phyloP scores from a whole-genome alignment of 2,888 invertebrate species.

The Idaea aversata region DNA sequence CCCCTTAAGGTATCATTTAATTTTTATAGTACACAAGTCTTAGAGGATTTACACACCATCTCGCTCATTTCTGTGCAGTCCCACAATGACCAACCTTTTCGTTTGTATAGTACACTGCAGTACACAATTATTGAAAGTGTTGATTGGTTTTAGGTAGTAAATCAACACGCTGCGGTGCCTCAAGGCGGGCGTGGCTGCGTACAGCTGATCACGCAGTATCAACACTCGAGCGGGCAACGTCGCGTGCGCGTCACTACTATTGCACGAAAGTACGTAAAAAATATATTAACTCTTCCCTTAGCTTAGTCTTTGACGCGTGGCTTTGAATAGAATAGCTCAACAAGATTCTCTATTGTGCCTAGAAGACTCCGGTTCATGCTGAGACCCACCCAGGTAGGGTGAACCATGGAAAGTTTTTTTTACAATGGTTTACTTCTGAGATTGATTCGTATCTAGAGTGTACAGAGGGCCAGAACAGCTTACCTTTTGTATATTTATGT shows the following conservation, averaged over 20 bases:
- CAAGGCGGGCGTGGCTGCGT: conserved; percentile 98
- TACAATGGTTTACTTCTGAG: too few relatives aligned
- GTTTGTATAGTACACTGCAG: not conserved
- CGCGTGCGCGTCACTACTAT: conserved; percentile 98
- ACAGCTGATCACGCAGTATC: conserved; percentile 99
- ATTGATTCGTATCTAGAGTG: too few relatives aligned
- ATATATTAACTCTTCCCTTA: not conserved
- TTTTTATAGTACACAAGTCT: not conserved
- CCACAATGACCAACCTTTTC: not conserved
- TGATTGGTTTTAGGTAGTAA: conserved; percentile 83
- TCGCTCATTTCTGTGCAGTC: too few relatives aligned
- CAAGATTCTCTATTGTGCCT: too few relatives aligned
- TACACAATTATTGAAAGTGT: not conserved
- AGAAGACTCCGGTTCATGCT: too few relatives aligned
- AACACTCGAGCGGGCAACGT: conserved; percentile 97
- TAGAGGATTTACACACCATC: not conserved
- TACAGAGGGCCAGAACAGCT: too few relatives aligned
- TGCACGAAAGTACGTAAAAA: conserved; percentile 89
- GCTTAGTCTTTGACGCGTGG: not conserved
- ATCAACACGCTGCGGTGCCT: conserved; percentile 96
- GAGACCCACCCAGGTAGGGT: too few relatives aligned
- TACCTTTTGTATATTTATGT: too few relatives aligned
- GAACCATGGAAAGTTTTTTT: too few relatives aligned
- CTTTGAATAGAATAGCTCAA: too few relatives aligned
- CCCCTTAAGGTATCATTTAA: too few relatives aligned